Evolutionary conservation across 2,113 vertebrate species (phyloP).

Genomic region (Periophthalmodon schlosseri): DNA sequence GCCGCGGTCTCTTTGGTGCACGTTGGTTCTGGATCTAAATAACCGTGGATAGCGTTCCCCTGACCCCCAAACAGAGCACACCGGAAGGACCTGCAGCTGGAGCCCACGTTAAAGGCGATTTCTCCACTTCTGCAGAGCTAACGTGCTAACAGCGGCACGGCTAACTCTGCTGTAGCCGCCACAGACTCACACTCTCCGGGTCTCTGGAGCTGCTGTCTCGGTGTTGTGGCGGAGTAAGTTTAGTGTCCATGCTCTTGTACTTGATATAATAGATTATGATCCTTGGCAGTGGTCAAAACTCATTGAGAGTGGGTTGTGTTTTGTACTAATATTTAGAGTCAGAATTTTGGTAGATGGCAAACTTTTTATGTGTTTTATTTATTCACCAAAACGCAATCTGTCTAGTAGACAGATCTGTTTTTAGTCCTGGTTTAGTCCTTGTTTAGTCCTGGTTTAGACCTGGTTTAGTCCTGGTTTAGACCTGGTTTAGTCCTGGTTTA

Average conservation of each 20-base stretch:
- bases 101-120: not conserved
- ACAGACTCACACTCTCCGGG: not conserved
- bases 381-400: no score
- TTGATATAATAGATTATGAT: no score
- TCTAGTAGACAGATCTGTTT: no score
- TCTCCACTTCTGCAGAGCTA: not conserved
- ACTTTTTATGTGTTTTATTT: no score
- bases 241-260: no score
- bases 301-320: no score
- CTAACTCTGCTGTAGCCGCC: not conserved
- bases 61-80: not conserved
- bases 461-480: no score
- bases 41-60: not conserved
- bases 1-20: not conserved
- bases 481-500: not conserved
- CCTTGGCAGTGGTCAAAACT: no score
- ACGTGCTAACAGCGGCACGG: slow-evolving; percentile 5
- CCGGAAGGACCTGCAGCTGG: not conserved
- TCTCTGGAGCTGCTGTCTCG: not conserved
- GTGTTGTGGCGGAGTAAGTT: not conserved
- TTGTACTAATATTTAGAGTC: no score
- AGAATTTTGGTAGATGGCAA: no score
- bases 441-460: no score
- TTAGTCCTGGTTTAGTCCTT: no score
- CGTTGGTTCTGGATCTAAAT: not conserved